A percentile compares a stretch with the other conserved stretches of the same genome.
phyloP scores from a whole-genome alignment of 2,797 vertebrate species.

The Sebastes itinus region DNA sequence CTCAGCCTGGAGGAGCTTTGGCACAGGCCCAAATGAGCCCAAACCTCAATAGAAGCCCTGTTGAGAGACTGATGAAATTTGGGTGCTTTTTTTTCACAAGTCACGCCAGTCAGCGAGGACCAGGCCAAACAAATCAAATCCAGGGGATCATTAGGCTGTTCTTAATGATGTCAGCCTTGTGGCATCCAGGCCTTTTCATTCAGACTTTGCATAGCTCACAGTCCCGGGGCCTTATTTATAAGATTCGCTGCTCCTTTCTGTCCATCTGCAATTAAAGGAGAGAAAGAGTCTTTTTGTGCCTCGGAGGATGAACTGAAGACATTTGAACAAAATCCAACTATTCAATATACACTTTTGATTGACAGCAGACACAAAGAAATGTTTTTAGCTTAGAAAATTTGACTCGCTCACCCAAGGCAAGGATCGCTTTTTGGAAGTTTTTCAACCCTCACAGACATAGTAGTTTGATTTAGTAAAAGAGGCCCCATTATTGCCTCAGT shows the following conservation, averaged over 20 bases:
- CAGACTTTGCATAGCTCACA: conserved; percentile 42
- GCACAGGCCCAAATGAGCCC: conserved; percentile 54
- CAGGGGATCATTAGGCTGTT: conserved; percentile 58
- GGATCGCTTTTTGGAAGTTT: background rate
- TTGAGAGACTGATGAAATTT: conserved; percentile 42
- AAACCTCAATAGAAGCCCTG: conserved; percentile 36
- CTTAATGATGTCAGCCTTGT: conserved; percentile 67
- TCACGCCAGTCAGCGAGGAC: conserved; percentile 31
- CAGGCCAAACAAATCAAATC: conserved; percentile 61
- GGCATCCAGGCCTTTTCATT: conserved; percentile 58
- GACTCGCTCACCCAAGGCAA: background rate
- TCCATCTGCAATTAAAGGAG: conserved; percentile 44
- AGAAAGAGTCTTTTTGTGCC: conserved; percentile 18
- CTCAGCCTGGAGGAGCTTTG: conserved; percentile 44
- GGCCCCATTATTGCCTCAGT: conserved; percentile 9
- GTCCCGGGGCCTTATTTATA: conserved; percentile 24
- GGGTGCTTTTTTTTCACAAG: conserved; percentile 8
- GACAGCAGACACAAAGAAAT: background rate
- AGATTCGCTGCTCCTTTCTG: conserved; percentile 18
- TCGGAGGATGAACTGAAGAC: conserved; percentile 4
- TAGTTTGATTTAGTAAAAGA: conserved; percentile 20
- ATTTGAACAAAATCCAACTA: conserved; percentile 6
- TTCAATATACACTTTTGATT: conserved; percentile 14
- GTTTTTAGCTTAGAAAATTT: background rate
- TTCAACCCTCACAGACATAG: conserved; percentile 31